A percentile compares a stretch with the other conserved stretches of the same genome.
These are phyloP conservation scores for Geothlypis trichas DNA, from an alignment of 2,113 vertebrate species.

Conservation along the genomic window DNA sequence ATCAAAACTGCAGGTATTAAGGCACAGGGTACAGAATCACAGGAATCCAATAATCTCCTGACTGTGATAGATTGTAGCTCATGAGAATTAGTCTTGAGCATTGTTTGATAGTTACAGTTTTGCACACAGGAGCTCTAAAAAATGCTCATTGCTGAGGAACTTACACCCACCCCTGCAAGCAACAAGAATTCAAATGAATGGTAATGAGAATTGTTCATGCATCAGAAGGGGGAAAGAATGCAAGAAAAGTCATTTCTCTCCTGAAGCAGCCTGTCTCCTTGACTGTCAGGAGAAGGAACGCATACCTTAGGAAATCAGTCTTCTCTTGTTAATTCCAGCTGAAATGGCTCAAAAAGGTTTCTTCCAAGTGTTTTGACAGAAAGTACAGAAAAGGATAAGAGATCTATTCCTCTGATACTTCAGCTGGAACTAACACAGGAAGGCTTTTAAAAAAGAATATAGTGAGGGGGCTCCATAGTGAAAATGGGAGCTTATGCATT, in stretches of 20 bases:
- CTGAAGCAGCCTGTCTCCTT: constrained; percentile 33
- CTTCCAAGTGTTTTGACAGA: constrained; percentile 52
- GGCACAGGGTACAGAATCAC: not conserved
- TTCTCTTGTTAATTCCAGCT: constrained; percentile 53
- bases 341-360: constrained; percentile 38
- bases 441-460: not conserved
- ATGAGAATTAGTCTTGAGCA: not conserved
- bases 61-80: not conserved
- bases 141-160: not conserved
- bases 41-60: not conserved
- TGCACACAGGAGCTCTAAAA: not conserved
- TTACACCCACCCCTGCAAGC: constrained; percentile 27
- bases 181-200: constrained; percentile 12
- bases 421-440: constrained; percentile 1
- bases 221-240: not conserved
- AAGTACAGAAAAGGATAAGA: not conserved
- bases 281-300: not conserved
- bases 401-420: constrained; percentile 17
- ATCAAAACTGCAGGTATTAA: not conserved
- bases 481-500: not conserved
- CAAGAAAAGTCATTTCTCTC: not conserved
- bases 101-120: constrained; percentile 8
- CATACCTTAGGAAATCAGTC: constrained; percentile 41
- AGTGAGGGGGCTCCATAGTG: not conserved
- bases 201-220: not conserved